Base-by-base conservation (phyloP, 2,113 vertebrate species). In the Lathamus discolor region DNA sequence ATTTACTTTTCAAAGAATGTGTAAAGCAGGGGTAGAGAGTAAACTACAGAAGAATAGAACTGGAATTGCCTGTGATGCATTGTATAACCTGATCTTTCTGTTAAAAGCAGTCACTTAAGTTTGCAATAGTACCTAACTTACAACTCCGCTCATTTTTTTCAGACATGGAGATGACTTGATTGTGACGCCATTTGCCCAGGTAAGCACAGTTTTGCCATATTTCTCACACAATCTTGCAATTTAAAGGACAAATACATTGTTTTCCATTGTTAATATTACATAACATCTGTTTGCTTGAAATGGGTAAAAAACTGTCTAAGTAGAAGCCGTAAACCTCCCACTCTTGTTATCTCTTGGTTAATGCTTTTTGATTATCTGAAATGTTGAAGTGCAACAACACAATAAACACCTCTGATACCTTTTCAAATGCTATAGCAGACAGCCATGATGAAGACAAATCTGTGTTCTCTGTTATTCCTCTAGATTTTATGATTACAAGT, bases 111-210 rank as follows among this genome's bases (percentile, higher is more conserved):
- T 33, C 37, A 48, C 33, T 57, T 55, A 67, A 75, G 28, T 81
- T 82, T 49, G 48, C 41, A 24, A 6, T 64, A 69, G 37, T 73
- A 48, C 54, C 95, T 97, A 94, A 97, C 70, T 54, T 31, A 28
- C 16, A 75, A 68, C 57, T 95, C 85, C 96, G 25, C 95, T 97
- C 97, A 13, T 98, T 98, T 98, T 98, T 96, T 98, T 92, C 98
- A 99, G 99, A 98, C 99, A 99, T 55, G 99, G 99, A 97, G 99
- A 99, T 98, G 99, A 99, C 98, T 99, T 99, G 98, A 99, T 99
- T 98, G 99, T 99, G 98, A 99, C 99, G 61, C 99, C 99, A 67
- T 99, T 99, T 98, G 99, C 99, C 98, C 99, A 99, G 99, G 99
- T 99, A 98, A 98, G 99, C 68, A 31, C n/a, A 77, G 39, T 46